These are phyloP conservation scores for Cephus cinctus DNA, from an alignment of 1,140 invertebrate species.

Conservation along the genomic window DNA sequence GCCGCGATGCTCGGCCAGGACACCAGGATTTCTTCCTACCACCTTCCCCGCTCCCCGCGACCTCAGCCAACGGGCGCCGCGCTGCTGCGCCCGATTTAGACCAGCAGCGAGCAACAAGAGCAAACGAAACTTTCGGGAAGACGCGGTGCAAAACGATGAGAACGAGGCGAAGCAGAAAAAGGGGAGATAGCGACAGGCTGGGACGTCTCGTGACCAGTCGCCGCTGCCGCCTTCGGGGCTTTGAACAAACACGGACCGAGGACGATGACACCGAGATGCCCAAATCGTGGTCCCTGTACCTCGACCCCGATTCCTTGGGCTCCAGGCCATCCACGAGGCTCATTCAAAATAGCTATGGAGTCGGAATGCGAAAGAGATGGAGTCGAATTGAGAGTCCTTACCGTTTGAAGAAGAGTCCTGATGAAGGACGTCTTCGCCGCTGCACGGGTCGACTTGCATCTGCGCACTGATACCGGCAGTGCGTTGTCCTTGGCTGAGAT, in stretches of 20 bases:
- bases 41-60: conserved; percentile 20
- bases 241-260: background rate
- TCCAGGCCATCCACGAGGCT: background rate
- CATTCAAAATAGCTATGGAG: too few relatives aligned
- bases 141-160: conserved; percentile 10
- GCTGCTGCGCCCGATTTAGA: conserved; percentile 41
- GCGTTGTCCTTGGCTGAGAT: conserved; percentile 24
- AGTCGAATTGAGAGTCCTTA: conserved; percentile 29
- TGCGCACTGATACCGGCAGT: conserved; percentile 15
- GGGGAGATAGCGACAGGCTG: background rate
- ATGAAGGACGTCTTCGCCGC: conserved; percentile 19
- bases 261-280: background rate
- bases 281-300: too few relatives aligned
- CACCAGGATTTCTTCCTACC: conserved; percentile 21
- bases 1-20: conserved; percentile 21
- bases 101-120: conserved; percentile 31
- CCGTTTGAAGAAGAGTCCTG: conserved; percentile 34
- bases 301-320: too few relatives aligned
- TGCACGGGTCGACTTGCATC: conserved; percentile 27
- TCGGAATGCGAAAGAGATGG: conserved; percentile 5
- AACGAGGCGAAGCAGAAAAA: too few relatives aligned
- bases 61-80: conserved; percentile 30
- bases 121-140: conserved; percentile 6
- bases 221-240: conserved; percentile 19
- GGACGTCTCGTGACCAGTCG: conserved; percentile 15